A percentile compares a stretch with the other conserved stretches of the same genome.
Conservation (phyloP, 2,113 vertebrate species). For the Malurus melanocephalus region DNA sequence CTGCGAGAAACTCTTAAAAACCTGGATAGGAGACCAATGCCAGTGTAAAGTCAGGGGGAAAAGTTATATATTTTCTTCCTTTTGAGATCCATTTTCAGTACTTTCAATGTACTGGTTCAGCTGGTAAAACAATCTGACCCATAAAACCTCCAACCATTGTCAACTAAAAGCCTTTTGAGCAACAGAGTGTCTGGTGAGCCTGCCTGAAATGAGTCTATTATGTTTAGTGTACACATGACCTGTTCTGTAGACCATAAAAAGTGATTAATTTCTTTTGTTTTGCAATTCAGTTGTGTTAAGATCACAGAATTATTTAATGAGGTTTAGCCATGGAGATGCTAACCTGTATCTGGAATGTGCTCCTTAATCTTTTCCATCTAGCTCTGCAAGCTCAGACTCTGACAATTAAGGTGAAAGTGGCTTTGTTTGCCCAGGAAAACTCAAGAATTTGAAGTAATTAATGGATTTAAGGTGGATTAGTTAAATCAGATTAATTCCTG, state of each 20-base stretch:
- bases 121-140: background rate
- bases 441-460: constrained; percentile 32
- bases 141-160: background rate
- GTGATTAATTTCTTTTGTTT: background rate
- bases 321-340: background rate
- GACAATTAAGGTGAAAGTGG: background rate
- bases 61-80: background rate
- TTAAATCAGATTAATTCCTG: constrained; percentile 53
- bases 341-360: background rate
- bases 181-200: background rate
- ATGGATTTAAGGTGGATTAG: constrained; percentile 21
- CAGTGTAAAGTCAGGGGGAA: background rate
- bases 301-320: background rate
- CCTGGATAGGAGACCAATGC: background rate
- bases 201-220: background rate
- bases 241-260: background rate
- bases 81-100: background rate
- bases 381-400: background rate
- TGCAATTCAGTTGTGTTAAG: background rate
- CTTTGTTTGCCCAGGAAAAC: background rate
- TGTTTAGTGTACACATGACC: background rate
- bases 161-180: background rate
- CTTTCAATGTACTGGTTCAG: background rate
- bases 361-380: background rate
- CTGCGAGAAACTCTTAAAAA: background rate